Base-by-base conservation (phyloP, 2,888 invertebrate genomes). In the Serrognathus titanus region DNA sequence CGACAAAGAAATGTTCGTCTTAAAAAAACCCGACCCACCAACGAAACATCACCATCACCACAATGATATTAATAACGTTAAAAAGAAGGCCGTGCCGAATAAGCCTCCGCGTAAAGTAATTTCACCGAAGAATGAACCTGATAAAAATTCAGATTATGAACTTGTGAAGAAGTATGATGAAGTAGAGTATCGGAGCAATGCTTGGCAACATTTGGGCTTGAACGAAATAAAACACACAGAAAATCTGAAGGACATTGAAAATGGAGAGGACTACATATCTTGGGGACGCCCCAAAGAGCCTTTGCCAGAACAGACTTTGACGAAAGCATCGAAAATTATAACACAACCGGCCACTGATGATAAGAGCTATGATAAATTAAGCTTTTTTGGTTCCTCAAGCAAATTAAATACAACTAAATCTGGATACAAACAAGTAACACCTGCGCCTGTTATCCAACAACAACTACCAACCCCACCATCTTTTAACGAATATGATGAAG, bases 121-220 rank as follows among this genome's bases (percentile, higher is more conserved):
- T 46, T 53, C 13, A 10, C 43, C 63, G 51, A 46, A 59, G 54
- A 54, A 66, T 57, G 24, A 62, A 52, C 8, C 53, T 51, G 45
- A 62, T 31, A 78, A 79, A 64, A 79, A 79, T 49, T 78, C 77
- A 65, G 70, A 73, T 31, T 76, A 79, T 40, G 78, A 81, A 3
- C 81, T 81, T 56, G 79, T 81, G 58, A 82, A 83, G 72, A 82
- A 85, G 69, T 92, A 92, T 74, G 92, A 92, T 70, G 82, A 85
- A 70, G 85, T 92, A 24, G 90, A 90, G 78, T 83, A 87, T 5
- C 81, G 90, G 59, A 87, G 82, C 67, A 88, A 92, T 67, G 92
- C 92, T 7, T 92, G 92, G 92, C 86, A 85, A 71, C 91, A 91
- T 1, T 80, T 90, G 59, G 92, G 92, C 1, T 82, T 90, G 13